These are phyloP conservation scores for Otis tarda DNA, from an alignment of 2,113 vertebrate species.

Conservation along the genomic window DNA sequence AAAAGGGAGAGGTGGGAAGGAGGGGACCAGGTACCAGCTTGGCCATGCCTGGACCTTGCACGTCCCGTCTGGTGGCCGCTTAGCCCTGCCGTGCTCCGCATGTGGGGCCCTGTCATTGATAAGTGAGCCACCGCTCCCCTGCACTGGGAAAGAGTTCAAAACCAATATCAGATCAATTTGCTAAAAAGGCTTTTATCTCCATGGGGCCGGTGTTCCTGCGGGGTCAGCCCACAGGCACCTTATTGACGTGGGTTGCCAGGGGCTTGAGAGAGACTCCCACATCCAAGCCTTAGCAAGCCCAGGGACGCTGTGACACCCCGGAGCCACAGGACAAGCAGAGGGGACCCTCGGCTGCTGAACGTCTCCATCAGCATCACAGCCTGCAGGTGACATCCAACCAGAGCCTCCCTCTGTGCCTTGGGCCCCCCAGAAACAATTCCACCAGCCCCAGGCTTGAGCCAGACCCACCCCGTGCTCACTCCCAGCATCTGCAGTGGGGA, in stretches of 20 bases:
- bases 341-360: neutral
- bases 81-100: fast-evolving
- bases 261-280: neutral
- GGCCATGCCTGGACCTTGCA: neutral
- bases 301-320: neutral
- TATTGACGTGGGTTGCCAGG: neutral
- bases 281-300: fast-evolving
- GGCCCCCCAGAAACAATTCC: too few species aligned
- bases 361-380: neutral
- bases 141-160: slow-evolving; percentile 2
- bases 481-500: neutral
- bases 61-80: fast-evolving
- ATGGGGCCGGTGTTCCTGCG: neutral
- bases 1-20: neutral
- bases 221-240: neutral
- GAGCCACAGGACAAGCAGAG: fast-evolving
- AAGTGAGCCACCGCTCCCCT: neutral
- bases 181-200: slow-evolving; percentile 29
- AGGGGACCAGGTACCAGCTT: neutral
- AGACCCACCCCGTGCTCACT: fast-evolving
- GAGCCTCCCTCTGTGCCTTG: fast-evolving
- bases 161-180: neutral
- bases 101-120: neutral
- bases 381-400: neutral
- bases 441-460: neutral